Evolutionary conservation across 2,113 vertebrate genomes (phyloP).

Genomic region (Notothenia rossii): DNA sequence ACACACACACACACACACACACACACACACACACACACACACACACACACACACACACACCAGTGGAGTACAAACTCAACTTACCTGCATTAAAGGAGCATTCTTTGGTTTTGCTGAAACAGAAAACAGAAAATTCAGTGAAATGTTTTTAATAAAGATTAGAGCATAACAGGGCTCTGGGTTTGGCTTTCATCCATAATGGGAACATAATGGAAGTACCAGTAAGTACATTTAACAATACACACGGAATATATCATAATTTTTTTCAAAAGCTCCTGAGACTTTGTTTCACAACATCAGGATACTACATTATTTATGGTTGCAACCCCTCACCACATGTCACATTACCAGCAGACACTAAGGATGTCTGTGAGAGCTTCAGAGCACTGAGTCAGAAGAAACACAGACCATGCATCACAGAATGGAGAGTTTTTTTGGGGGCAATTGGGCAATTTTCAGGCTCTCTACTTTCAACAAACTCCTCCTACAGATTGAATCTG

Average conservation of each 20-base stretch:
- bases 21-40: neutral
- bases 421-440: neutral
- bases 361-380: neutral
- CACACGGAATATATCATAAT: neutral
- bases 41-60: neutral
- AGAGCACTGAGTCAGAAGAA: slow-evolving; percentile 21
- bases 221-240: neutral
- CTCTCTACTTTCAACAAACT: no score
- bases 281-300: neutral
- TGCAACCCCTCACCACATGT: neutral
- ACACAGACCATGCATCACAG: neutral
- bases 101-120: slow-evolving; percentile 91
- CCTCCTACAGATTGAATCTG: no score
- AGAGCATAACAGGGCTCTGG: neutral
- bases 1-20: neutral
- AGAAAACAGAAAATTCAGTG: slow-evolving; percentile 10
- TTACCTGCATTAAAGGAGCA: slow-evolving; percentile 88
- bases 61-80: neutral
- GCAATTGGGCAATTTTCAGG: no score
- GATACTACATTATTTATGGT: slow-evolving; percentile 21
- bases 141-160: neutral
- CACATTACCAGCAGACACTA: neutral
- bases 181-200: neutral
- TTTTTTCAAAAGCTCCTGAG: neutral
- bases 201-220: neutral